Evolutionary conservation across 37 sponge, comb jelly and placozoan genomes (phyloP).

Genomic region (Amphimedon queenslandica): DNA sequence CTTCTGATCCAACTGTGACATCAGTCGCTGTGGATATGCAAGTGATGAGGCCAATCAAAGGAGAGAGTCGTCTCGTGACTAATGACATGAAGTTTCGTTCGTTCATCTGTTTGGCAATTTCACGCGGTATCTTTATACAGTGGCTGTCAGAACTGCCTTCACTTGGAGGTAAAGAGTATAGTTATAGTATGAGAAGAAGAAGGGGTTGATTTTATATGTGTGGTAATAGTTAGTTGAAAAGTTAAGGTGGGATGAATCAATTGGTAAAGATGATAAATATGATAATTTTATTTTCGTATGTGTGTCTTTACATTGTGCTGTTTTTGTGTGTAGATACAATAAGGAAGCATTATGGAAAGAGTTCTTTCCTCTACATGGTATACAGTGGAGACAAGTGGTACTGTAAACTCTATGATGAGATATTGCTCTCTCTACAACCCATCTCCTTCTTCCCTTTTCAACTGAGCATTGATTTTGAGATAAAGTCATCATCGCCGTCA

Average conservation of each 20-base stretch:
- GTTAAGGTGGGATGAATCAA: neutral
- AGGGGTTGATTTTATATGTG: neutral
- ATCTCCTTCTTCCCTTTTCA: conserved; percentile 66
- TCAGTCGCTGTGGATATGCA: neutral
- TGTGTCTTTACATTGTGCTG: no score
- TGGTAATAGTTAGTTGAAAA: neutral
- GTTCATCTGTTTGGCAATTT: conserved; percentile 52
- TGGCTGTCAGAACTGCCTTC: conserved; percentile 41
- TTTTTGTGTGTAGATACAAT: conserved; percentile 49
- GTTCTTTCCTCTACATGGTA: conserved; percentile 41
- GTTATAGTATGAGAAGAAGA: neutral
- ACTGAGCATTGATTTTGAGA: conserved; percentile 66
- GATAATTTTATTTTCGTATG: no score
- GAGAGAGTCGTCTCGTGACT: conserved; percentile 22
- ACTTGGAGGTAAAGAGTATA: neutral
- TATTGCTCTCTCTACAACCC: conserved; percentile 64
- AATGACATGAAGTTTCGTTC: conserved; percentile 68
- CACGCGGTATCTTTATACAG: conserved; percentile 21
- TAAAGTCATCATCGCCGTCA: conserved; percentile 22
- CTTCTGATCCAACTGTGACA: conserved; percentile 5
- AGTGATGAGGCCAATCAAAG: conserved; percentile 40
- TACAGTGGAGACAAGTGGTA: neutral
- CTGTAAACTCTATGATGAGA: conserved; percentile 43
- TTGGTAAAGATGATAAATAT: no score
- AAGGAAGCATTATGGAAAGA: conserved; percentile 57